Evolutionary conservation across 1,140 invertebrate genomes (phyloP).

Genomic region (Aleiodes sp.): DNA sequence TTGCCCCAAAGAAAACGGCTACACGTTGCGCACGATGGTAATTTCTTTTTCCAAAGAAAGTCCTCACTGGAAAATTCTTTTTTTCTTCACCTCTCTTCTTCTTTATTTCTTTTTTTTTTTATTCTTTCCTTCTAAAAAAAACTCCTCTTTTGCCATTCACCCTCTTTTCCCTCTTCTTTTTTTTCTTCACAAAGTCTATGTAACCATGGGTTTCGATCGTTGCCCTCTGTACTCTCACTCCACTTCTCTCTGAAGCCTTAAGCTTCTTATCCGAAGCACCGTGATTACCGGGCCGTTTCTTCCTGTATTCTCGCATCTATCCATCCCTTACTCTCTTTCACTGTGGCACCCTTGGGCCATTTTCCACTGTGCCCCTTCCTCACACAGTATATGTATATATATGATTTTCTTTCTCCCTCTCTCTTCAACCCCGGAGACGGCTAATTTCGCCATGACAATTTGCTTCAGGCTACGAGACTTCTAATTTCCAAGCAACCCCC

Average conservation of each 20-base stretch:
- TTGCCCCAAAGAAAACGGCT: conserved; percentile 22
- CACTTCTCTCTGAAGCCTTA: conserved; percentile 22
- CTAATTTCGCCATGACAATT: conserved; percentile 36
- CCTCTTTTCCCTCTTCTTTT: background rate
- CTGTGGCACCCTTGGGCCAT: conserved; percentile 24
- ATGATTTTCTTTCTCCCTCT: background rate
- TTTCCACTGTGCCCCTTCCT: conserved; percentile 22
- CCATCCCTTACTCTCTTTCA: background rate
- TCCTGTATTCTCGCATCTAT: background rate
- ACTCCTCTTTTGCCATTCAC: background rate
- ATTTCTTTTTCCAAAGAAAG: background rate
- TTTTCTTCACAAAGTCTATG: background rate
- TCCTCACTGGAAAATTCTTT: background rate
- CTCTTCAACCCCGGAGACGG: conserved; percentile 18
- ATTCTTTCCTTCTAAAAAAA: background rate
- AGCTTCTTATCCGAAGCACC: conserved; percentile 42
- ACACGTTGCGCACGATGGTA: background rate
- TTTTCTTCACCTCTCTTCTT: conserved; percentile 3
- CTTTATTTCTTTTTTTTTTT: conserved; percentile 18
- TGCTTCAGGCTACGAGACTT: conserved; percentile 31
- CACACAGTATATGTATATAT: conserved; percentile 11
- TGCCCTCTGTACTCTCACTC: background rate
- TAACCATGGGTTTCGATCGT: background rate
- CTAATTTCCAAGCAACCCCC: conserved; percentile 36
- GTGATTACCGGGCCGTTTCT: conserved; percentile 35